Evolutionary conservation across 1,140 invertebrate species (phyloP).

Genomic region (Dendrolimus kikuchii): DNA sequence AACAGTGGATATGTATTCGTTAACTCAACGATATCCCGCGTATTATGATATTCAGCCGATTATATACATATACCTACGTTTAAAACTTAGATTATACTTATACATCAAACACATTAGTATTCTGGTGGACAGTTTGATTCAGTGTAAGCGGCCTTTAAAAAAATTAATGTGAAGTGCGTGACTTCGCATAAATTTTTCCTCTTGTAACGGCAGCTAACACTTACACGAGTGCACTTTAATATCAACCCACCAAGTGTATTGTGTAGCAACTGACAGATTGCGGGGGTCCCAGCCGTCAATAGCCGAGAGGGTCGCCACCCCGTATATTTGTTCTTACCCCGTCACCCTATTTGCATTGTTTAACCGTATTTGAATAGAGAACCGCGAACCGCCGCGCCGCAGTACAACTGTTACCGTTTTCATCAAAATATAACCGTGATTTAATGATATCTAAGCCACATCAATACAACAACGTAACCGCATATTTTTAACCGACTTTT

Average conservation of each 20-base stretch:
- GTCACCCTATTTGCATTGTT: constrained; percentile 52
- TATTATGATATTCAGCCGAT: no score
- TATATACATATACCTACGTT: no score
- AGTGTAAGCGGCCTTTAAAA: no score
- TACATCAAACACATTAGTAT: no score
- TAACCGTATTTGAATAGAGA: constrained; percentile 49
- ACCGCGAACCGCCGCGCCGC: constrained; percentile 23
- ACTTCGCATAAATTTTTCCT: constrained; percentile 4
- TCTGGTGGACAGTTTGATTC: no score
- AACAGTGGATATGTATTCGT: no score
- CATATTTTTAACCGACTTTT: constrained; percentile 7
- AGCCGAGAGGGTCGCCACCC: constrained; percentile 39
- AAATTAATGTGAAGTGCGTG: not conserved
- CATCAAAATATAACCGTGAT: constrained; percentile 46
- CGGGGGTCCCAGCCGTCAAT: constrained; percentile 31
- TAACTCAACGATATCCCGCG: no score
- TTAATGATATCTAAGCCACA: constrained; percentile 29
- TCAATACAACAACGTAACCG: constrained; percentile 5
- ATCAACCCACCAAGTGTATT: constrained; percentile 24
- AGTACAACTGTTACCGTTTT: constrained; percentile 51
- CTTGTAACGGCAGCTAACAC: constrained; percentile 15
- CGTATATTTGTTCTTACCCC: constrained; percentile 45
- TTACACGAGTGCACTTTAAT: constrained; percentile 31
- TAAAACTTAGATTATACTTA: no score
- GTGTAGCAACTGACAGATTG: constrained; percentile 33